Base-by-base conservation (phyloP, 2,888 invertebrate genomes). In the Axea sp. region DNA sequence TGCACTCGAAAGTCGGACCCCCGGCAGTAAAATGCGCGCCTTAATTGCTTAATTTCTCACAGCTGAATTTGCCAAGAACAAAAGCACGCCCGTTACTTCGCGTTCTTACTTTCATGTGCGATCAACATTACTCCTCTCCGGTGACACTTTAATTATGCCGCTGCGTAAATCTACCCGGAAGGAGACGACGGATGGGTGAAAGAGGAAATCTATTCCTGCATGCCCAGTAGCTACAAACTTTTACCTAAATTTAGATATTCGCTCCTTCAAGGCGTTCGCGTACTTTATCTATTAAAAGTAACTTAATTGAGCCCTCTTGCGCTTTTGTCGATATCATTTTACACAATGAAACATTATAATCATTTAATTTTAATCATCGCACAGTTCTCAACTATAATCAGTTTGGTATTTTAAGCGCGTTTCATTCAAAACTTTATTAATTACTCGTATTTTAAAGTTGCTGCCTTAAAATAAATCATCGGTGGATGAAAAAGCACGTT, bases 1-100 rank as follows among this genome's bases (percentile, higher is more conserved):
- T 75, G 72, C 73, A 60, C 77, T 76, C 73, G 79, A 79, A 79
- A 77, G 77, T 79, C 71, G 80, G 77, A 79, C 59, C 79, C 74
- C 79, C 77, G 78, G 75, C 77, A 79, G 80, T 81, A 83, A 83
- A 82, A 80, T 79, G 77, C 79, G 76, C 76, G 77, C 77, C 79
- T 84, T 85, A 86, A 86, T 85, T 86, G 84, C 83, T 86, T 83
- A 83, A 86, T 84, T 84, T 85, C 84, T 84, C 85, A 84, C 82
- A 81, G 81, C 78, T 78, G 69, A 75, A 76, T 75, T 78, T 72
- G 76, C 75, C 74, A 77, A 76, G 82, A 81, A 84, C 83, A 84
- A 84, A 82, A 80, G 81, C 79, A 69, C 47, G 77, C 77, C 80
- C 82, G 82, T 82, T 83, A 81, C 79, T 77, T 77, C 62, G 77